Evolutionary conservation across 2,797 vertebrate species (phyloP), one percentile per base, ranked within the genome.

Genomic region (Crossoptilon crossoptilon): DNA sequence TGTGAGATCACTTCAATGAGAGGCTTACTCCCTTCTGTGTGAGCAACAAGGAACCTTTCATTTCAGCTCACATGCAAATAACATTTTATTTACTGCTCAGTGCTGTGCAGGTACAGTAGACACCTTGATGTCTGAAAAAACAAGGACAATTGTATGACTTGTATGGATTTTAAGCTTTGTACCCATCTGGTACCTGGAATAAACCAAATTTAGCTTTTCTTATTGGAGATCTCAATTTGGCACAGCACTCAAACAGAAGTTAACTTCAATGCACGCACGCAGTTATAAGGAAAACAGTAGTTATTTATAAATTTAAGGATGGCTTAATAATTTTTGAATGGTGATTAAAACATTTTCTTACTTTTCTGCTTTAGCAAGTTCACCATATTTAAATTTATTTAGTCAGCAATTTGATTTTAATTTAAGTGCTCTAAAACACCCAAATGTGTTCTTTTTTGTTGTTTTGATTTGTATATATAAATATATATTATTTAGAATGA

Each of bases 281-380:
- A 18, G 41, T n/a, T 33, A 73, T 79, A 91, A 76, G 10, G 27
- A 79, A 93, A 76, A 53, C 70, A 79, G 81, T 12, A 16, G 19
- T 15, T 80, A n/a, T 68, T 53, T 62, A 17, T 74, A 51, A 66
- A 39, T 62, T 91, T 88, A 91, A 88, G 83, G 66, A 85, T 44
- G 76, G n/a, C 13, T 66, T 88, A 41, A 69, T 21, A 56, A 8
- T 39, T 93, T 53, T 74, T 62, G 29, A 91, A 66, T 68, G 69
- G 37, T 3, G 9, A 35, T 37, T 0, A 2, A 74, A 64, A 23
- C n/a, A 49, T 31, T 83, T 80, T n/a, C 63, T 15, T 72, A 55
- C n/a, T 59, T 81, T 87, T 69, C 53, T 71, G 13, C 13, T 94
- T 93, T 91, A 87, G 79, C 43, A 89, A 93, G 43, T 8, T 8